Evolutionary conservation across 2,888 invertebrate species (phyloP), one percentile per base, ranked within the genome.

Genomic region (Phalangium opilio): DNA sequence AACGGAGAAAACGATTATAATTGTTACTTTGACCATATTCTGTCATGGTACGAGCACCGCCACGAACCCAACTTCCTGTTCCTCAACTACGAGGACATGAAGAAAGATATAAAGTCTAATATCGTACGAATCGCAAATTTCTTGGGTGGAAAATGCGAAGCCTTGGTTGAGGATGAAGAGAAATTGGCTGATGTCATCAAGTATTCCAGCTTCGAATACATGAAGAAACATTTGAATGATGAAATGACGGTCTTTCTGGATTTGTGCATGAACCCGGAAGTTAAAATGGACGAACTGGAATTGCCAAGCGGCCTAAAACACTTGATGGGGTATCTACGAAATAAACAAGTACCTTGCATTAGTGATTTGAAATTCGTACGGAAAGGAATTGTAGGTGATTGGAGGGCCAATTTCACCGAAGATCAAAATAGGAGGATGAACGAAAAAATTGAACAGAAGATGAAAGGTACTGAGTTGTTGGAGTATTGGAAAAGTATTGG

Each of bases 31-130:
- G 55, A 56, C 19, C 56, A 56, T 21, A 17, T 56, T 8, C n/a
- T 50, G 15, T 44, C 48, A 1, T 55, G 51, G 52, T 52, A 52
- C 10, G 40, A 44, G 11, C 56, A 50, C 20, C 32, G 60, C n/a
- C 49, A 58, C 17, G 57, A 62, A 20, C 49, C 56, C 1, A 63
- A 66, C 41, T 58, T 68, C 3, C 54, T 62, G 3, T 60, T 68
- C 42, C 49, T 65, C 17, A 65, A 59, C 40, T 69, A 63, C 50
- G 68, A 69, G 49, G 62, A 67, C 44, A 61, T 69, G 62, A 65
- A 67, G 48, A 51, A 44, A 14, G 52, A 60, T 18, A 50, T 52
- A 10, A 43, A 44, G 18, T 45, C 35, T 8, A 45, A 50, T 2
- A 51, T 60, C n/a, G n/a, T 48, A 10, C 50, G 52, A 19, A 45